These are phyloP conservation scores for Balanococcus diminutus DNA, from an alignment of 2,888 invertebrate genomes.

Conservation along the genomic window DNA sequence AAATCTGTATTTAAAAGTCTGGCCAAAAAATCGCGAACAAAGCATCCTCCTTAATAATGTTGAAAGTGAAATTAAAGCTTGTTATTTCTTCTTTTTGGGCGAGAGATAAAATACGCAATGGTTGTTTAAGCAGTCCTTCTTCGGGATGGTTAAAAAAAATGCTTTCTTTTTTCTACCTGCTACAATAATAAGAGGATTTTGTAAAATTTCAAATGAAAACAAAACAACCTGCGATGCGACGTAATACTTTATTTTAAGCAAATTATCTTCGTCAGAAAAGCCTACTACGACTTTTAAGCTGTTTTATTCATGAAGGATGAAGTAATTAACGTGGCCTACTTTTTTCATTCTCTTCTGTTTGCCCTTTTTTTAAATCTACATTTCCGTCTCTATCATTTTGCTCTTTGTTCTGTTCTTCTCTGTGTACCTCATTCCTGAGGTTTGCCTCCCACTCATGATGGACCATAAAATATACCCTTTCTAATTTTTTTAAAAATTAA, in stretches of 20 bases:
- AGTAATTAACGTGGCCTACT: constrained; percentile 40
- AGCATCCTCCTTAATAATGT: constrained; percentile 2
- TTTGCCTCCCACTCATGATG: neutral
- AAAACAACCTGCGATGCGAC: constrained; percentile 39
- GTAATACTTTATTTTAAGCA: constrained; percentile 45
- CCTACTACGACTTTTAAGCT: constrained; percentile 38
- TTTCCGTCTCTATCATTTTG: neutral
- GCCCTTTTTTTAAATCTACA: neutral
- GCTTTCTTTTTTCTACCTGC: constrained; percentile 35
- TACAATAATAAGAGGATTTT: constrained; percentile 48
- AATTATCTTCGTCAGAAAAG: constrained; percentile 38
- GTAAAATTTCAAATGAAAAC: constrained; percentile 44
- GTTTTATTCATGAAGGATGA: constrained; percentile 41
- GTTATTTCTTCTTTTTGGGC: constrained; percentile 15
- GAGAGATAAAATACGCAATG: constrained; percentile 21
- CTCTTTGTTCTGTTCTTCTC: neutral
- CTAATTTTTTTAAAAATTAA: neutral
- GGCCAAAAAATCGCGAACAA: neutral
- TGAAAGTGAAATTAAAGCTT: constrained; percentile 34
- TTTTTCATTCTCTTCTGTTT: neutral
- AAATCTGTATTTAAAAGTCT: constrained; percentile 4
- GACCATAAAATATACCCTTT: neutral
- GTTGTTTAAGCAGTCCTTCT: constrained; percentile 31
- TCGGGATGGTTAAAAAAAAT: neutral
- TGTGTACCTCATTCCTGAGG: neutral